These are phyloP conservation scores for Ailurus styani DNA, from an alignment of 2,113 vertebrate species.

Conservation along the genomic window DNA sequence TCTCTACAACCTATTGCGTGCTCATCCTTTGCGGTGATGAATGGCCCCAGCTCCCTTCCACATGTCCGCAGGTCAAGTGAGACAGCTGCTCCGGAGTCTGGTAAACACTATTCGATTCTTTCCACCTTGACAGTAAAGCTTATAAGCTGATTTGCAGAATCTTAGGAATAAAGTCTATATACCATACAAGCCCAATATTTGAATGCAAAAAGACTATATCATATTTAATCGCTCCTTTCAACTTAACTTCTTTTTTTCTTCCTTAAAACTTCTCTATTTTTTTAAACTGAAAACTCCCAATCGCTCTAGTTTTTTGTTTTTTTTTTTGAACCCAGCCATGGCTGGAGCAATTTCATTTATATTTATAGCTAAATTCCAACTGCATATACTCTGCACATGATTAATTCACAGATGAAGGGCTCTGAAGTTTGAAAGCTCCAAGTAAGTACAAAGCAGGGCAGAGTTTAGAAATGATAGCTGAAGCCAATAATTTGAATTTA, in stretches of 20 bases:
- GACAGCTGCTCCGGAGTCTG: neutral
- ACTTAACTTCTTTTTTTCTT: neutral
- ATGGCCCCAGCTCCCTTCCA: neutral
- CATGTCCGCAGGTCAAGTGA: neutral
- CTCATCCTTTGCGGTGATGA: neutral
- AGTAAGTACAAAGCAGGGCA: conserved; percentile 56
- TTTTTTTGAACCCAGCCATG: conserved; percentile 34
- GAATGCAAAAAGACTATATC: conserved; percentile 43
- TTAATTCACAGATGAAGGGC: conserved; percentile 66
- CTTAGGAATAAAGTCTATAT: neutral
- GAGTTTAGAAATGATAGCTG: conserved; percentile 62
- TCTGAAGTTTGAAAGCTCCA: conserved; percentile 51
- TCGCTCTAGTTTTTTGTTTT: neutral
- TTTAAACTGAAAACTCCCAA: conserved; percentile 45
- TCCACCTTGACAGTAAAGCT: neutral
- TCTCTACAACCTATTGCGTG: fast-evolving
- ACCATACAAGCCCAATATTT: conserved; percentile 25
- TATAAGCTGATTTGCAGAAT: neutral
- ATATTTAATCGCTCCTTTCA: conserved; percentile 7
- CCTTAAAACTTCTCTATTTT: conserved; percentile 5
- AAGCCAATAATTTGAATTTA: conserved; percentile 56
- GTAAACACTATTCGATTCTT: neutral
- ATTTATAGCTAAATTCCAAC: conserved; percentile 68
- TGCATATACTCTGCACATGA: conserved; percentile 43
- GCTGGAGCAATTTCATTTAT: conserved; percentile 68